Evolutionary conservation across 2,797 vertebrate species (phyloP), one percentile per base, ranked within the genome.

Genomic region (Pipistrellus pygmaeus): DNA sequence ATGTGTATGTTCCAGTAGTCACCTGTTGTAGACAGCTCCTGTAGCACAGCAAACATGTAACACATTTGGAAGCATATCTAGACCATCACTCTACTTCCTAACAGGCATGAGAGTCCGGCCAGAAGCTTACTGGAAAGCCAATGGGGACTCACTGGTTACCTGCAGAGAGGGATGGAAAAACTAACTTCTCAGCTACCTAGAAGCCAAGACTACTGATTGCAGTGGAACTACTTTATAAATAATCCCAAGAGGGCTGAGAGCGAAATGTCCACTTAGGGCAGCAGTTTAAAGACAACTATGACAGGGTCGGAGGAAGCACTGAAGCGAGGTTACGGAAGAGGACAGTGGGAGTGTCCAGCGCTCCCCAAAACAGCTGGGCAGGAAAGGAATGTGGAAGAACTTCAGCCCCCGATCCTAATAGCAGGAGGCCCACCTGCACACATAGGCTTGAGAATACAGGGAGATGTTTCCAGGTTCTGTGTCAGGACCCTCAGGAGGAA

Each of bases 41-140:
- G 30, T 9, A 91, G n/a, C 14, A 30, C 41, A 55, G 32, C 21
- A 95, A 89, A 64, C 62, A 57, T 35, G 21, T 48, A 88, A 92
- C 8, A 72, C 12, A 80, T 80, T 8, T 85, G 30, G 32, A 96
- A 83, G 20, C 30, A 69, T 38, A 80, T 10, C 14, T 92, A 66
- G 18, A 78, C 17, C 25, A 62, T 21, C 27, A 68, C 9, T 71
- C 17, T 72, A 85, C 44, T 53, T 80, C 23, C 4, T 69, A 46
- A 62, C 32, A 91, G 10, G 27, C 60, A 32, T 2, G 20, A 27
- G 53, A 90, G 12, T 88, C 62, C 91, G 18, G 51, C 84, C 86
- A 92, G 66, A 41, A 21, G 66, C 80, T 51, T 62, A 75, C 5
- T 46, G 14, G 13, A 69, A 84, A 87, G n/a, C 17, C 23, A 85